Conservation (phyloP, 2,113 vertebrate species). For the Platycercus adscitus region DNA sequence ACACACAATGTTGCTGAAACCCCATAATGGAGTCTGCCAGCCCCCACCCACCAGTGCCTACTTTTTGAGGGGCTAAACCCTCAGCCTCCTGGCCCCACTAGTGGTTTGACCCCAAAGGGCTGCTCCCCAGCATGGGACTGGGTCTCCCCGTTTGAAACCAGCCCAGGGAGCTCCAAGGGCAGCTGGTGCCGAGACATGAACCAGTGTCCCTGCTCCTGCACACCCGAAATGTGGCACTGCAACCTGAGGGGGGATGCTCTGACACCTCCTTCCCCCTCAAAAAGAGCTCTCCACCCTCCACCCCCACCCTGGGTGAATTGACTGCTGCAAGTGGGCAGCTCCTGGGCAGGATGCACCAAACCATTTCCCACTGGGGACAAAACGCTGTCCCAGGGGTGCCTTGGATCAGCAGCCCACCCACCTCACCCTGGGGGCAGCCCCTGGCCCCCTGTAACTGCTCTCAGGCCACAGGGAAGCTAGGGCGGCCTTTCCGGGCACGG, state of each 20-base stretch:
- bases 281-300: neutral
- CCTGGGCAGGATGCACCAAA: neutral
- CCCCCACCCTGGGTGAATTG: fast-evolving
- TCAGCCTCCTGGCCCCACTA: neutral
- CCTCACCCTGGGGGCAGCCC: neutral
- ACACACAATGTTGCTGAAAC: neutral
- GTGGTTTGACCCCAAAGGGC: neutral
- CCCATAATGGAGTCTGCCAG: neutral
- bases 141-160: neutral
- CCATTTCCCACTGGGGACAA: neutral
- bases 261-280: neutral
- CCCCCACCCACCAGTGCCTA: fast-evolving
- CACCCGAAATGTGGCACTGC: fast-evolving
- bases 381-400: neutral
- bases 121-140: neutral
- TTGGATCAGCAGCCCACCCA: neutral
- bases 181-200: neutral
- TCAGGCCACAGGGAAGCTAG: constrained; percentile 62
- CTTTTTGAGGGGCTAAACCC: neutral
- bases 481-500: constrained; percentile 67
- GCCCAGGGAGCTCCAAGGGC: neutral
- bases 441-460: fast-evolving
- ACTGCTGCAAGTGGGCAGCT: neutral
- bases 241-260: neutral
- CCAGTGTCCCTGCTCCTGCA: neutral